These are phyloP conservation scores for Drosophila virilis DNA, from an alignment of 1,140 invertebrate genomes.

Conservation along the genomic window DNA sequence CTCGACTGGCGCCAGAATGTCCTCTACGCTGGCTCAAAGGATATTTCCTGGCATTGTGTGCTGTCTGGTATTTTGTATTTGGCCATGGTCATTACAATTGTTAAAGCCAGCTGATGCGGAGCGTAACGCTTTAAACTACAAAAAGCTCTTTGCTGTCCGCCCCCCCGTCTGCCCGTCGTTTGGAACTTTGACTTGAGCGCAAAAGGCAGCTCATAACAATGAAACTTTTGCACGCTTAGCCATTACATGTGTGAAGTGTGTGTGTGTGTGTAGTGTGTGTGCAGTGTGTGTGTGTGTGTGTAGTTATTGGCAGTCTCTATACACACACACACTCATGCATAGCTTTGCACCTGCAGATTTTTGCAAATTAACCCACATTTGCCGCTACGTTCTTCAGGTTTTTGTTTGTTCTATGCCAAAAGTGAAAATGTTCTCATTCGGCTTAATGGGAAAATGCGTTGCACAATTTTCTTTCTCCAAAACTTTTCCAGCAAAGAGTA, in stretches of 20 bases:
- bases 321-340: constrained; percentile 4
- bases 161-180: constrained; percentile 12
- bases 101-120: constrained; percentile 43
- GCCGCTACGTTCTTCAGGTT: constrained; percentile 48
- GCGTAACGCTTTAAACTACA: constrained; percentile 66
- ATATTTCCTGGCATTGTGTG: constrained; percentile 51
- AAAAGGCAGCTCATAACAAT: constrained; percentile 66
- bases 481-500: constrained; percentile 16
- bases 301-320: constrained; percentile 14
- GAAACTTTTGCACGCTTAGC: constrained; percentile 68
- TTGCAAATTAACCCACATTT: constrained; percentile 77
- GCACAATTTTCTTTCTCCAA: constrained; percentile 53
- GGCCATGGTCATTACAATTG: constrained; percentile 32
- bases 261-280: constrained; percentile 37
- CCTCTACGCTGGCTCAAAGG: constrained; percentile 39
- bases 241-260: constrained; percentile 46
- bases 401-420: constrained; percentile 24
- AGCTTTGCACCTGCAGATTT: constrained; percentile 41
- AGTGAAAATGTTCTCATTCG: constrained; percentile 44
- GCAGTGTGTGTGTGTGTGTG: constrained; percentile 25
- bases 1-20: constrained; percentile 47
- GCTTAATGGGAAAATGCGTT: constrained; percentile 44
- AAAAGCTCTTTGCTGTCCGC: constrained; percentile 49
- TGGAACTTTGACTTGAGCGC: constrained; percentile 51
- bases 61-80: background rate